Evolutionary conservation across 2,113 vertebrate species (phyloP).

Genomic region (Zosterops pallidus): DNA sequence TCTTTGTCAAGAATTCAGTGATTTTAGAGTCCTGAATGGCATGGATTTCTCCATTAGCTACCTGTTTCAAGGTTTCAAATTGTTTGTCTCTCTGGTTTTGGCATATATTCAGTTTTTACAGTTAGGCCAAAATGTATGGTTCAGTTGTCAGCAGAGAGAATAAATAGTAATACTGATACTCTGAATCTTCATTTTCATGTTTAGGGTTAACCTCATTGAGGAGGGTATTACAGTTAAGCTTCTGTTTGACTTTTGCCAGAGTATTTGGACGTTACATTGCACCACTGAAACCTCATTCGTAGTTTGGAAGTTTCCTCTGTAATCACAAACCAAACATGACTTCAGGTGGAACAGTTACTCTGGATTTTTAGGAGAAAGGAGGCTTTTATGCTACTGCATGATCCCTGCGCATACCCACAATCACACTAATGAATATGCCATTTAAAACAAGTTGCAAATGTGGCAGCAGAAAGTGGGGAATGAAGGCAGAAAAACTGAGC

Average conservation of each 20-base stretch:
- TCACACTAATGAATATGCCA: neutral
- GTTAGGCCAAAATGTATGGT: neutral
- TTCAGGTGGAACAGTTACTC: neutral
- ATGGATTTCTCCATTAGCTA: neutral
- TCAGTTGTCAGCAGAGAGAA: neutral
- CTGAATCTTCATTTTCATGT: neutral
- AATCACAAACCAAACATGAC: neutral
- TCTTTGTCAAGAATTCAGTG: neutral
- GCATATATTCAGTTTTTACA: fast-evolving
- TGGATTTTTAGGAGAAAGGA: neutral
- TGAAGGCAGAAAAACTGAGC: neutral
- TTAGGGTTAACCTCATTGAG: neutral
- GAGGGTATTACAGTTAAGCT: neutral
- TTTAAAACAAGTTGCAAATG: neutral
- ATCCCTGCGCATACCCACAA: neutral
- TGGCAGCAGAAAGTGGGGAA: neutral
- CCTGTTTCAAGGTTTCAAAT: neutral
- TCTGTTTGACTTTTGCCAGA: neutral
- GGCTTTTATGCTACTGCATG: neutral
- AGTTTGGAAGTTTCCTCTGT: neutral
- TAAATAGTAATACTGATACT: neutral
- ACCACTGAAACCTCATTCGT: fast-evolving
- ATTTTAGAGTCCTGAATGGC: neutral
- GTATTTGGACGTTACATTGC: neutral
- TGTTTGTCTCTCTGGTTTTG: neutral